Percentiles rank a stretch among this genome's conserved stretches.
Evolutionary conservation across 2,888 invertebrate genomes (phyloP).

Genomic region (Athetis lepigone): DNA sequence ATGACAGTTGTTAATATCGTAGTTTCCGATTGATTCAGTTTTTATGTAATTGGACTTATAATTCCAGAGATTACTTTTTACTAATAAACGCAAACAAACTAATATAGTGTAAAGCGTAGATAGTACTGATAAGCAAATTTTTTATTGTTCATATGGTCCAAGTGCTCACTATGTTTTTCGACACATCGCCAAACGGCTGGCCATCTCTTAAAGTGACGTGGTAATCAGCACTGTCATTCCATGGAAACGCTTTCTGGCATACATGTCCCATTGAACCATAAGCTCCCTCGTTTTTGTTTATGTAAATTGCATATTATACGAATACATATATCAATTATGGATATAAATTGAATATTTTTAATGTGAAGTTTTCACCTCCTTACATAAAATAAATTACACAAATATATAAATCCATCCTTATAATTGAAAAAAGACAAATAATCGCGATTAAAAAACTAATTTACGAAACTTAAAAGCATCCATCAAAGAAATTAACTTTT

Average conservation of each 20-base stretch:
- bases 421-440: conserved; percentile 9
- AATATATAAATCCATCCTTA: neutral
- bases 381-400: neutral
- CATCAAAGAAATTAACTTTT: conserved; percentile 41
- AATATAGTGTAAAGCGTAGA: no score
- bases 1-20: no score
- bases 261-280: neutral
- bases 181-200: neutral
- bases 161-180: neutral
- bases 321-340: no score
- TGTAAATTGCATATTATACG: no score
- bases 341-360: no score
- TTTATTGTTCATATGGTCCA: neutral
- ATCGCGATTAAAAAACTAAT: conserved; percentile 10
- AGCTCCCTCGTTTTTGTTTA: no score
- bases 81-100: no score
- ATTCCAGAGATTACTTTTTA: no score
- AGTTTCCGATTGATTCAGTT: no score
- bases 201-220: neutral
- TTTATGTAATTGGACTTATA: no score
- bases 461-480: conserved; percentile 16
- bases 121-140: neutral
- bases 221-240: no score
- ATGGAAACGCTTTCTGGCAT: neutral
- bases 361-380: no score